These are phyloP conservation scores for Peromyscus maniculatus DNA, from an alignment of 2,113 vertebrate genomes.

Conservation along the genomic window DNA sequence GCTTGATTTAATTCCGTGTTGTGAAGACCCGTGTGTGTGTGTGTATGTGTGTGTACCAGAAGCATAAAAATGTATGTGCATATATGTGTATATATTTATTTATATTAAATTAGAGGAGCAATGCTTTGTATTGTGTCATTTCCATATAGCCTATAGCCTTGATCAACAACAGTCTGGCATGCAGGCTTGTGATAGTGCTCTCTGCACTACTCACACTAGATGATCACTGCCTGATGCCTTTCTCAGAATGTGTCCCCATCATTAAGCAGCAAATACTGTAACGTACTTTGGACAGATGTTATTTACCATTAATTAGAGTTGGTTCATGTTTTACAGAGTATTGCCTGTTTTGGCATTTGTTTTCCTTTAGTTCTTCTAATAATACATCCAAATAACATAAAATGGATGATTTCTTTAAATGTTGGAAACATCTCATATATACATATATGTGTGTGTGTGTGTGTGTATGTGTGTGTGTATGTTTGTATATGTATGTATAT, in stretches of 20 bases:
- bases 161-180: not conserved
- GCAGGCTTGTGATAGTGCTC: not conserved
- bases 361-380: slow-evolving; percentile 6
- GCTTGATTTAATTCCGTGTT: not conserved
- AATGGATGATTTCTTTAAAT: not conserved
- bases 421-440: not conserved
- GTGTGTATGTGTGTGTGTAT: no score
- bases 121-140: not conserved
- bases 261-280: not conserved
- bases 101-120: not conserved
- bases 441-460: no score
- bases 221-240: not conserved
- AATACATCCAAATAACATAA: not conserved
- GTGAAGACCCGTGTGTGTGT: not conserved
- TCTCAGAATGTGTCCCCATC: not conserved
- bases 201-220: not conserved
- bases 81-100: not conserved
- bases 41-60: not conserved
- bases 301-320: not conserved
- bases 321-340: not conserved
- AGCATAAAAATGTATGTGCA: not conserved
- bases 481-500: no score
- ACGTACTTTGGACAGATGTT: not conserved
- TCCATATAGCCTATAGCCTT: no score
- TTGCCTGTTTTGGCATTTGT: slow-evolving; percentile 7